phyloP scores from a whole-genome alignment of 2,113 vertebrate species.

The Cyphomyrus discorhynchus region DNA sequence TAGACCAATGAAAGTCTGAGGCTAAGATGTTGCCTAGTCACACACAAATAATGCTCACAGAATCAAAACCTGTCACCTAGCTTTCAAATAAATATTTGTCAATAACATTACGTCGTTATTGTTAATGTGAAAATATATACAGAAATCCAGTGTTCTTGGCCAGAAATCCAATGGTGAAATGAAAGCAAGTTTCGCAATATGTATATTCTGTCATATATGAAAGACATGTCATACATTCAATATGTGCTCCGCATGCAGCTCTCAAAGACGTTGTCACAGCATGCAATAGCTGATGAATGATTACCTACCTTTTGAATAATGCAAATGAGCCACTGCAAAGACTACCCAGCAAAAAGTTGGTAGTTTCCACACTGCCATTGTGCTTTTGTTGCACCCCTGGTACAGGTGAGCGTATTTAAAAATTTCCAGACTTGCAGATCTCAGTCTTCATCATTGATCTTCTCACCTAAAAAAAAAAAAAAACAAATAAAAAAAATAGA shows the following conservation, averaged over 20 bases:
- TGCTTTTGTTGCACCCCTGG: conserved; percentile 76
- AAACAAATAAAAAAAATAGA: background rate
- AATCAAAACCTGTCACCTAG: background rate
- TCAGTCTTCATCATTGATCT: conserved; percentile 80
- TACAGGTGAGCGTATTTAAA: conserved; percentile 73
- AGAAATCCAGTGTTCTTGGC: background rate
- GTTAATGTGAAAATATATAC: background rate
- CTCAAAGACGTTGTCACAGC: background rate
- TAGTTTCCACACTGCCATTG: conserved; percentile 86
- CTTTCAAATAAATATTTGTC: background rate
- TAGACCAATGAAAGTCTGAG: background rate
- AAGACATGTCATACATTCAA: background rate
- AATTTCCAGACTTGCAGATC: conserved; percentile 74
- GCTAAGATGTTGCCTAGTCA: background rate
- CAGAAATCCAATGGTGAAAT: background rate
- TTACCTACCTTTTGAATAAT: conserved; percentile 87
- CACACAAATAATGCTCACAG: background rate
- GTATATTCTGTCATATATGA: background rate
- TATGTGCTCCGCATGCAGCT: background rate
- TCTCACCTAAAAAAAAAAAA: conserved; percentile 69
- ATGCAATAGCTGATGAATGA: background rate
- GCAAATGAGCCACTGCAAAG: conserved; percentile 82
- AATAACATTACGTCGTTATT: background rate
- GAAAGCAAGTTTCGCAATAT: background rate
- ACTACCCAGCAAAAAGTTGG: conserved; percentile 84